Percentiles rank a stretch among this genome's conserved stretches.
phyloP scores from a whole-genome alignment of 2,888 invertebrate species.

The Pollenia griseotomentosa region DNA sequence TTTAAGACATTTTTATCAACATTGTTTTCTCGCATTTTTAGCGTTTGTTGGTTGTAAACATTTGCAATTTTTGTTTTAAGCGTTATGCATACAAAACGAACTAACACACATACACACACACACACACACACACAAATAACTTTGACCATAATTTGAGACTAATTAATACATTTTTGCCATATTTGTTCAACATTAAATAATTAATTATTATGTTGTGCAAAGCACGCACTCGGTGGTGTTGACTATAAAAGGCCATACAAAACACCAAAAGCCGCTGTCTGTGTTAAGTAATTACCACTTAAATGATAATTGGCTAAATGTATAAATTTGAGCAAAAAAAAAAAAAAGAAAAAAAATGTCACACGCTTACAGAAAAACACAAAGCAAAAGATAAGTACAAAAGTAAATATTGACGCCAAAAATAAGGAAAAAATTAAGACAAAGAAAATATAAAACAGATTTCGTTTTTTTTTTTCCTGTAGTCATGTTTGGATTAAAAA shows the following conservation, averaged over 20 bases:
- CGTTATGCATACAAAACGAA: conserved; percentile 39
- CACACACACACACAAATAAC: conserved; percentile 62
- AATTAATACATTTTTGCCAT: conserved; percentile 73
- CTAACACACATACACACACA: background rate
- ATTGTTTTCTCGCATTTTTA: conserved; percentile 29
- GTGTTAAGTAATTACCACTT: conserved; percentile 74
- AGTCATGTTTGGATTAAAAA: background rate
- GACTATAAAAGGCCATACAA: conserved; percentile 71
- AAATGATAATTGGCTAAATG: conserved; percentile 73
- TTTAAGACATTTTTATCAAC: conserved; percentile 43
- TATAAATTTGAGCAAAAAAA: background rate
- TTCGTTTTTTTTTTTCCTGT: background rate
- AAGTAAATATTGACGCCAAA: conserved; percentile 8
- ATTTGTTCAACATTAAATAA: conserved; percentile 73
- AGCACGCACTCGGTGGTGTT: conserved; percentile 72
- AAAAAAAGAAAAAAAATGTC: conserved; percentile 56
- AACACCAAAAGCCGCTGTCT: conserved; percentile 71
- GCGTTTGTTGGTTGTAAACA: conserved; percentile 28
- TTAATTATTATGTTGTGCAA: conserved; percentile 73
- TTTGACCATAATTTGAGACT: conserved; percentile 71
- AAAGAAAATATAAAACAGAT: background rate
- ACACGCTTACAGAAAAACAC: conserved; percentile 52
- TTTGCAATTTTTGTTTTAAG: conserved; percentile 53
- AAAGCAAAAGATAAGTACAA: conserved; percentile 13
- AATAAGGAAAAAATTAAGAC: conserved; percentile 17